Evolutionary conservation across 2,888 invertebrate genomes (phyloP).

Genomic region (Sturmia bella): DNA sequence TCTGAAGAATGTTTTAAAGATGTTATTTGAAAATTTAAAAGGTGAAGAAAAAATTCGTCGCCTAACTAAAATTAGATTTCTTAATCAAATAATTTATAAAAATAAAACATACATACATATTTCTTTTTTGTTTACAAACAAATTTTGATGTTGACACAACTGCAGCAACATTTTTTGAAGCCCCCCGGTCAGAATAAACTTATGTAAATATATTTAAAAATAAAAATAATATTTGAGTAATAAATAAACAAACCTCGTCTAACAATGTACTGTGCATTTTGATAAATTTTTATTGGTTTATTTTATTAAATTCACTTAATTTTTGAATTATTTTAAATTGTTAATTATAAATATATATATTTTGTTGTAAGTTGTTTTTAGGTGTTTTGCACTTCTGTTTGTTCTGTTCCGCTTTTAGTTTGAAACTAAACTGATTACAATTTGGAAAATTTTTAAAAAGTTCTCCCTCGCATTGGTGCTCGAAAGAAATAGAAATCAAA

Average conservation of each 20-base stretch:
- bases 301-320: slow-evolving; percentile 46
- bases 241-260: slow-evolving; percentile 76
- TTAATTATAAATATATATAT: slow-evolving; percentile 28
- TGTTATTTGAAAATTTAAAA: slow-evolving; percentile 34
- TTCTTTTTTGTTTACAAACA: slow-evolving; percentile 47
- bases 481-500: slow-evolving; percentile 54
- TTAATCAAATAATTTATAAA: slow-evolving; percentile 22
- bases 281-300: slow-evolving; percentile 33
- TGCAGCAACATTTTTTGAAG: slow-evolving; percentile 17
- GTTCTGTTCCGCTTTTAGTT: slow-evolving; percentile 73
- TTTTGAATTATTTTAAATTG: slow-evolving; percentile 29
- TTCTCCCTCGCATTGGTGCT: slow-evolving; percentile 64
- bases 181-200: slow-evolving; percentile 35
- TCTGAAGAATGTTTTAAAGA: slow-evolving; percentile 11
- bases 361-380: slow-evolving; percentile 62
- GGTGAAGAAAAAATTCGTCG: slow-evolving; percentile 42
- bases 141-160: not conserved
- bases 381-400: slow-evolving; percentile 42
- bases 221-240: not conserved
- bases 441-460: slow-evolving; percentile 73
- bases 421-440: slow-evolving; percentile 75
- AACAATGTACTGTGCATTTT: slow-evolving; percentile 79
- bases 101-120: slow-evolving; percentile 27
- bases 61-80: slow-evolving; percentile 49
- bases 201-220: not conserved